Evolutionary conservation across 2,888 invertebrate genomes (phyloP), one percentile per base, ranked within the genome.

Genomic region (Euzophera pinguis): DNA sequence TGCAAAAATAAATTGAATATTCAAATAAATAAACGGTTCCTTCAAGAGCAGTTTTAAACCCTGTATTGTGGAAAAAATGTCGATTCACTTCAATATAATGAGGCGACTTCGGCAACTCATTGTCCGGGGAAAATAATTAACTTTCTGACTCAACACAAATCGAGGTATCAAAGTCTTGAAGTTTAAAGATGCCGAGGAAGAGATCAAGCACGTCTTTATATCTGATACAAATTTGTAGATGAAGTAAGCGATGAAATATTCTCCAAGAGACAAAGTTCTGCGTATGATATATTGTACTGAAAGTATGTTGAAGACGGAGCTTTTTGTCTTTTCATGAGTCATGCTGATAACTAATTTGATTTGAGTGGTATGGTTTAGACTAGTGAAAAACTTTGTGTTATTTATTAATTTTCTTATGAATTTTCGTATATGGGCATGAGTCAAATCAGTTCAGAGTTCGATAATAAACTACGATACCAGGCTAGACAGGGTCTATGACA

Each of bases 121-220:
- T 83, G 80, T 82, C 79, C 75, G 77, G 71, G 68, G 73, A 74
- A 80, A 82, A 83, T 86, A 87, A 88, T 86, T 85, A 86, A 84
- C 84, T 73, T 72, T 67, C 82, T 88, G 88, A 88, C 86, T 84
- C 81, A 69, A 78, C 84, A 78, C 60, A 81, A 82, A 76, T 72
- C 59, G 62, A 67, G 71, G 66, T 60, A 71, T 64, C 61, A 62
- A 60, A 63, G 63, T 60, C 62, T 70, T 67, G 61, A 72, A 73
- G 65, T 71, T 69, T 60, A 63, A 68, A 74, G 68, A 67, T 69
- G 73, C 66, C 67, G 63, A 54, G 64, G 64, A 71, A 59, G 58
- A 14, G 39, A 38, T 38, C 39, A 16, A 50, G 38, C 29, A 50
- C 49, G 39, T 50, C 16, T 16, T 16, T 14, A n/a, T 29, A 29